Evolutionary conservation across 2,888 invertebrate genomes (phyloP).

Genomic region (Sarcophaga carnaria): DNA sequence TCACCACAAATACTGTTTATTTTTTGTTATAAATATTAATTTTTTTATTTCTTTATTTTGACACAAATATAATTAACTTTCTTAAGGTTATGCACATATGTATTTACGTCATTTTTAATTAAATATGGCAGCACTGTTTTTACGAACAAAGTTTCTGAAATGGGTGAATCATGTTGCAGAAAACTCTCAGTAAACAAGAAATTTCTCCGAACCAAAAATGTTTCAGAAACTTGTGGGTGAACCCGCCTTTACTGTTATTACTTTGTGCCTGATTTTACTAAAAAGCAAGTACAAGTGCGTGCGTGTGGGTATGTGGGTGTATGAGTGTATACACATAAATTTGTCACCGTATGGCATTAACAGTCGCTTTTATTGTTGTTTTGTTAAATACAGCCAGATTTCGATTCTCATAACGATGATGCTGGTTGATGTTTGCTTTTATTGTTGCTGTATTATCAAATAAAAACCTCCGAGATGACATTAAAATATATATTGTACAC

Average conservation of each 20-base stretch:
- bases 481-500: slow-evolving; percentile 67
- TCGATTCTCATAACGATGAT: neutral
- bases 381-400: neutral
- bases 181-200: too few relatives aligned
- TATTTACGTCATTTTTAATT: too few relatives aligned
- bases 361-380: slow-evolving; percentile 17
- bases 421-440: slow-evolving; percentile 25
- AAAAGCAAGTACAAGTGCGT: neutral
- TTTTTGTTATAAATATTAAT: too few relatives aligned
- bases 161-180: too few relatives aligned
- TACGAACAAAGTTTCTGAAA: too few relatives aligned
- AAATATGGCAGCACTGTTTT: too few relatives aligned
- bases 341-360: neutral
- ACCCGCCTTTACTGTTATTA: neutral
- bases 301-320: neutral
- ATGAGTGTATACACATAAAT: neutral
- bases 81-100: too few relatives aligned
- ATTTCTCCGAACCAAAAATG: too few relatives aligned
- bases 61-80: too few relatives aligned
- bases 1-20: too few relatives aligned
- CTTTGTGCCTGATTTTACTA: neutral
- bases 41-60: too few relatives aligned
- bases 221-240: too few relatives aligned
- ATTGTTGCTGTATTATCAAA: slow-evolving; percentile 48
- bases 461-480: slow-evolving; percentile 68